Conservation (phyloP, 2,888 invertebrate species). For the Drosophila kambysellisi region DNA sequence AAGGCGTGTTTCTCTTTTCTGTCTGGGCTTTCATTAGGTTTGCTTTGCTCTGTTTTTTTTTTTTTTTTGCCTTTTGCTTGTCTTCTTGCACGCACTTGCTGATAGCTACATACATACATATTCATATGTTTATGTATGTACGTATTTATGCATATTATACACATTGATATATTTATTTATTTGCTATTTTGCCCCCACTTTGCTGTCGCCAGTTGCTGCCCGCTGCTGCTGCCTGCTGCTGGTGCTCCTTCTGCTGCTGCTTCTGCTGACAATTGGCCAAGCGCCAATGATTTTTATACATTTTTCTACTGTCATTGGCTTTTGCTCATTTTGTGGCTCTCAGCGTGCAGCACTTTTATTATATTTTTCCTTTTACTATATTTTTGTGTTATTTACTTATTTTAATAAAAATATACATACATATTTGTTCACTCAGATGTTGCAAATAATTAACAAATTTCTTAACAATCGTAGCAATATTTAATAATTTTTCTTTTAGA, state of each 20-base stretch:
- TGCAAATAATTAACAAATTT: background rate
- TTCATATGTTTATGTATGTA: slow-evolving; percentile 4
- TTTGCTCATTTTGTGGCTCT: slow-evolving; percentile 7
- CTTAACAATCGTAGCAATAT: background rate
- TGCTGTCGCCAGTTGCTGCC: slow-evolving; percentile 47
- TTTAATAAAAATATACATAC: slow-evolving; percentile 8
- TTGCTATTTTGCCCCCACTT: slow-evolving; percentile 25
- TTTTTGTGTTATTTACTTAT: slow-evolving; percentile 5
- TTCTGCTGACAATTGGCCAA: slow-evolving; percentile 72
- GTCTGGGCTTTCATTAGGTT: slow-evolving; percentile 51
- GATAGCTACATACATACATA: background rate
- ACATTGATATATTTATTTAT: slow-evolving; percentile 34
- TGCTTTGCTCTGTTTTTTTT: slow-evolving; percentile 23
- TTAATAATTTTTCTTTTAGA: slow-evolving; percentile 16
- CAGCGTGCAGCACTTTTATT: slow-evolving; percentile 27
- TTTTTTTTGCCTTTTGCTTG: slow-evolving; percentile 39
- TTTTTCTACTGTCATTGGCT: slow-evolving; percentile 48
- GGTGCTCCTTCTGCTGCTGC: background rate
- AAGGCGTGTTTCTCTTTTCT: slow-evolving; percentile 6
- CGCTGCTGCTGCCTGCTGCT: slow-evolving; percentile 14
- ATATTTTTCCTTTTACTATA: slow-evolving; percentile 16
- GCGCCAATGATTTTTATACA: slow-evolving; percentile 73
- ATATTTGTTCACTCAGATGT: background rate
- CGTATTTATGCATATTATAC: slow-evolving; percentile 40
- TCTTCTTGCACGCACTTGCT: slow-evolving; percentile 41